A percentile compares a stretch with the other conserved stretches of the same genome.
Evolutionary conservation across 2,113 vertebrate genomes (phyloP).

Genomic region (Sorex fumeus): DNA sequence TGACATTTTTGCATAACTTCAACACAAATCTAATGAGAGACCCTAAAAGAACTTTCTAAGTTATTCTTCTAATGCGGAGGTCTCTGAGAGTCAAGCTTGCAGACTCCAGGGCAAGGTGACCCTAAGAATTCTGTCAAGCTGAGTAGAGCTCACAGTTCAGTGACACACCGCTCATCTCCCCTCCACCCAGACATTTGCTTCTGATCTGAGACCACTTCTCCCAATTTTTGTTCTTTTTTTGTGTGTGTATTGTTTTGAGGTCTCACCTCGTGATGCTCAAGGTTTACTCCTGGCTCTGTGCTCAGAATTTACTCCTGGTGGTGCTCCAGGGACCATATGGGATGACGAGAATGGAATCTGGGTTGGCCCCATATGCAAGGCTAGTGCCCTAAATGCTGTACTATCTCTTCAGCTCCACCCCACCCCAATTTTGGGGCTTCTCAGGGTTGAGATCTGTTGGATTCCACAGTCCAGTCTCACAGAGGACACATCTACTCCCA

Average conservation of each 20-base stretch:
- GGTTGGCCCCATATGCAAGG: neutral
- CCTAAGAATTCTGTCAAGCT: neutral
- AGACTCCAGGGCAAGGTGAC: neutral
- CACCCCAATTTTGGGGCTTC: neutral
- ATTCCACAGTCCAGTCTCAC: neutral
- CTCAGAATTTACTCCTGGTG: no score
- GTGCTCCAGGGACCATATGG: no score
- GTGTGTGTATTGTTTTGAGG: no score
- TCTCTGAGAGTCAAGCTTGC: neutral
- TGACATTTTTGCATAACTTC: constrained; percentile 42
- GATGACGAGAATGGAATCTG: no score
- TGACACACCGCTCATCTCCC: neutral
- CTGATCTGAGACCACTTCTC: neutral
- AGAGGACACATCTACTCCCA: no score
- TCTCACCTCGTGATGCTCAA: no score
- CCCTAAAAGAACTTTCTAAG: constrained; percentile 33
- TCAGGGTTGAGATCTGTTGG: neutral
- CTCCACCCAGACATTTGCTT: neutral
- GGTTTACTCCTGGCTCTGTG: no score
- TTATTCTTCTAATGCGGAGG: neutral
- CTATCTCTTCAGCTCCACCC: neutral
- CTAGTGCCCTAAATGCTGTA: no score
- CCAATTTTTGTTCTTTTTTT: no score
- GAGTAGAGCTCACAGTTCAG: neutral
- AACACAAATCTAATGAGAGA: constrained; percentile 26